Percentiles rank a stretch among this genome's conserved stretches.
phyloP scores from a whole-genome alignment of 1,140 invertebrate species.

The Orussus abietinus region DNA sequence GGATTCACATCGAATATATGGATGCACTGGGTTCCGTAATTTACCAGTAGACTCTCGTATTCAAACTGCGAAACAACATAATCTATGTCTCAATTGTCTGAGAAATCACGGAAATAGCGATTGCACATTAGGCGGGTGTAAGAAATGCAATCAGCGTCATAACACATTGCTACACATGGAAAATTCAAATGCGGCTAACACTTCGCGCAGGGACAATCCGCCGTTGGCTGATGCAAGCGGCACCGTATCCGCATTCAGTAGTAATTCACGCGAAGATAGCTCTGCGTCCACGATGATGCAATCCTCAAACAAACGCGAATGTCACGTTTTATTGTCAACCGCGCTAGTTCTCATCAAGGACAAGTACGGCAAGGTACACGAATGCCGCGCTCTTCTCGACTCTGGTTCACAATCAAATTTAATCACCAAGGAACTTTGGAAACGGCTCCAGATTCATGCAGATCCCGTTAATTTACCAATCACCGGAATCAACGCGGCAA shows the following conservation, averaged over 20 bases:
- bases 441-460: neutral
- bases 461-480: neutral
- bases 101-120: constrained; percentile 4
- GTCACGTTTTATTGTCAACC: neutral
- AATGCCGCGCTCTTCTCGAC: neutral
- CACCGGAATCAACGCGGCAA: neutral
- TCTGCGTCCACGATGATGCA: neutral
- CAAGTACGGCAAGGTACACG: neutral
- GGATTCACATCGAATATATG: constrained; percentile 10
- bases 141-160: constrained; percentile 14
- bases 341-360: neutral
- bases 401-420: neutral
- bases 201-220: neutral
- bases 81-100: constrained; percentile 16
- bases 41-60: constrained; percentile 4
- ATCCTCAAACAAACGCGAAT: constrained; percentile 1
- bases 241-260: neutral
- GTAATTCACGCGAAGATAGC: neutral
- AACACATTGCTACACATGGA: constrained; percentile 15
- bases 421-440: neutral
- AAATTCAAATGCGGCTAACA: neutral
- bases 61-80: constrained; percentile 3
- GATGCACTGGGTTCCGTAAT: constrained; percentile 12
- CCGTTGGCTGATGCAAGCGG: neutral
- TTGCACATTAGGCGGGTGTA: constrained; percentile 11